Base-by-base conservation (phyloP, 2,113 vertebrate species). In the Neofelis nebulosa region DNA sequence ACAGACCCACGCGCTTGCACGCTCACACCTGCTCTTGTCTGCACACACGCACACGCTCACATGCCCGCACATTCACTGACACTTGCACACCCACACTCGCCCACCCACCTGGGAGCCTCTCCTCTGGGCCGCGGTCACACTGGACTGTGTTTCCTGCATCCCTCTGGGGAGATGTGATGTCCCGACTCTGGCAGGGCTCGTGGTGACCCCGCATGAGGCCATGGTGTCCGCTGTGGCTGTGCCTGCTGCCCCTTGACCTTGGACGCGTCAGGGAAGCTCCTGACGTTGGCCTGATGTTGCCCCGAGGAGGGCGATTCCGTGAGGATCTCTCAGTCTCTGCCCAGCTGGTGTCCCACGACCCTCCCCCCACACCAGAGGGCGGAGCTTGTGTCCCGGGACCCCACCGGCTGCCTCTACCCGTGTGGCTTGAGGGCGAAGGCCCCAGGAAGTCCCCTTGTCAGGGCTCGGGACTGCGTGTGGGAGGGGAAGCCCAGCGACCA, bases 211-310 rank as follows among this genome's bases (percentile, higher is more conserved):
- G 4, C 0, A 23, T 31, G 55, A 41, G 33, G 14, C 3, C 1
- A 0, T 0, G 1, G 29, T 2, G 38, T 4, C 19, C 38, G 11
- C n/a, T 21, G 10, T 4, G 15, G 41, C 31, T 68, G 27, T 2
- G 7, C 25, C 25, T 14, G 14, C 18, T 2, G 7, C 9, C 4
- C 2, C 19, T 21, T 23, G 41, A 65, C 50, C 38, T 14, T 33
- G 73, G 4, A 50, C 36, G 29, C 1, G 23, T 12, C 21, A 1
- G 0, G 15, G 5, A 19, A 31, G 7, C 68, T 86, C 63, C 45
- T 45, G 45, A 9, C 11, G 3, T 7, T 12, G 1, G 33, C 36
- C 78, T 45, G n/a, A 27, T 8, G 14, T 18, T 55, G 6, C 73
- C 36, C 6, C 38, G 29, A 23, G 45, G 52, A 31, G 4, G 36